phyloP scores from a whole-genome alignment of 2,888 invertebrate species.

The Celastrina argiolus region DNA sequence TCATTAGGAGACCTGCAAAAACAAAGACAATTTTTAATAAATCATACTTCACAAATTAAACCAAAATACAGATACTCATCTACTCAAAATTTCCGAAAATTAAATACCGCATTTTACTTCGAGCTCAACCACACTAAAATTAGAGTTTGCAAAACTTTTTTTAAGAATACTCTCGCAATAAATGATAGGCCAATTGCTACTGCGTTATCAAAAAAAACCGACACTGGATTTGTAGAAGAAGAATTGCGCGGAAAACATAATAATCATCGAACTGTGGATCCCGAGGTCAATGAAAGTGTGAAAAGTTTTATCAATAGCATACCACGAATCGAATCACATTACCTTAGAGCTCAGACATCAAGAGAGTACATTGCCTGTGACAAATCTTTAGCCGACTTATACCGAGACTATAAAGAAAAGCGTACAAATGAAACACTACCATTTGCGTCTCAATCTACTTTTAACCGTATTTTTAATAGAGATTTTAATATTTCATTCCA shows the following conservation, averaged over 20 bases:
- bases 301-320: slow-evolving; percentile 25
- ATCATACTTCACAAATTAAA: too few species aligned
- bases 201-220: slow-evolving; percentile 28
- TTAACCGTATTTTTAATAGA: too few species aligned
- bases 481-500: too few species aligned
- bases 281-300: not conserved
- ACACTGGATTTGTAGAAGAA: not conserved
- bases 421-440: too few species aligned
- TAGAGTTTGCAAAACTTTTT: slow-evolving; percentile 33
- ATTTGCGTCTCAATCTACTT: too few species aligned
- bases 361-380: slow-evolving; percentile 6
- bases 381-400: slow-evolving; percentile 21
- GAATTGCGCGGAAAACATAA: not conserved
- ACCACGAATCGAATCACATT: slow-evolving; percentile 30
- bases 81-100: too few species aligned
- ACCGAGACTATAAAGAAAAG: too few species aligned
- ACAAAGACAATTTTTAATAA: too few species aligned
- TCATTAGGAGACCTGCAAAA: too few species aligned
- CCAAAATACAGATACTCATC: slow-evolving; percentile 19
- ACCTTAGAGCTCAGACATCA: slow-evolving; percentile 23
- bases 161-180: slow-evolving; percentile 32
- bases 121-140: slow-evolving; percentile 11
- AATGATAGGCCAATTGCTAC: slow-evolving; percentile 33
- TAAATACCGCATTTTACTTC: slow-evolving; percentile 17
- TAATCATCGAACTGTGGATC: not conserved